Base-by-base conservation (phyloP, 1,140 invertebrate species). In the Popillia japonica region DNA sequence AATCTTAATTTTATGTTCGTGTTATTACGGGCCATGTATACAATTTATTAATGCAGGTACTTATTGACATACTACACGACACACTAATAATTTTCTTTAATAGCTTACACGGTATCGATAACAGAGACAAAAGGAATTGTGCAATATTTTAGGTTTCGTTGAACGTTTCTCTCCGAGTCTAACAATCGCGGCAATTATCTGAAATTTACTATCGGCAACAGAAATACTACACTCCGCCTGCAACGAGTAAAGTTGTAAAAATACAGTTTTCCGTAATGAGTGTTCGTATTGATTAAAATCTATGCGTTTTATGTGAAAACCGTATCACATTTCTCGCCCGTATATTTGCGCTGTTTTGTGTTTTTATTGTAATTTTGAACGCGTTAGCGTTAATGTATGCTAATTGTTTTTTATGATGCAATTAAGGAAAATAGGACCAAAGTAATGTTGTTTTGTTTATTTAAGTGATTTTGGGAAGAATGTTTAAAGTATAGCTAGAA, bases 21-120 rank as follows among this genome's bases (percentile, higher is more conserved):
- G 4, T 34, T 34, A 34, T 34, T 34, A 34, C 27, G 4, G 27
- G 4, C 27, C 27, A 34, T 4, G 27, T 2, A 1, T 34, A 34
- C 27, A 34, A 55, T 55, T 17, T 55, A 55, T 55, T 17, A 55
- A 55, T n/a, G 48, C 17, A n/a, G n/a, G n/a, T n/a, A 55, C 48
- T 55, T 55, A 55, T 17, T 55, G 48, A 55, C 48, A 55, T 55
- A 55, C 48, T 55, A 55, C 48, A 55, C 17, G 48, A 55, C 14
- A 17, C 14, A 55, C 17, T n/a, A 55, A 55, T 55, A 55, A 55
- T 55, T 55, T 17, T 55, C 48, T 55, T 55, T 55, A 55, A 55
- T 55, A 55, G 48, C 48, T n/a, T 55, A 55, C 48, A 55, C 48
- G 48, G 48, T 55, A 55, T 55, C 48, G 48, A 55, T 55, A 55